Base-by-base conservation (phyloP, 2,113 vertebrate species). In the Sinocyclocheilus anophthalmus region DNA sequence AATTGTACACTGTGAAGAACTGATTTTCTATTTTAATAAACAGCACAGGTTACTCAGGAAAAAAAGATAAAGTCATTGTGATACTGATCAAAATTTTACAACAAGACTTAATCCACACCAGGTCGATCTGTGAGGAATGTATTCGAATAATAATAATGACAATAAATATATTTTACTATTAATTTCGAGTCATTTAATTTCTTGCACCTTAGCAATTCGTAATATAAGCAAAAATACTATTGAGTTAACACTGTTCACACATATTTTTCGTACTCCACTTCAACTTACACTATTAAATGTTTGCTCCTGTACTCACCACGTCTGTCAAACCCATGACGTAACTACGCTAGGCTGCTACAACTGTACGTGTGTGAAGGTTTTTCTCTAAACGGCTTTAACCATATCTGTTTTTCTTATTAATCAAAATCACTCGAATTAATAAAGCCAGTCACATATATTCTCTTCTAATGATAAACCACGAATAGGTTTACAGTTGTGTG, bases 251-350 rank as follows among this genome's bases (percentile, higher is more conserved):
- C 14, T 30, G 24, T 30, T 67, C 13, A 30, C 9, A 65, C 42
- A 45, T 65, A 63, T 63, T 63, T 63, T 63, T 2, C 11, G 10
- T 63, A 2, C 3, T 67, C 5, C 2, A 16, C 63, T 67, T 13
- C 1, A 30, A 20, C 13, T 63, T 50, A 45, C 55, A 26, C 11
- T 81, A 26, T 24, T 33, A 24, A 10, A 55, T 45, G 9, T 45
- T 45, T 45, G 6, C 39, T 48, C 33, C 13, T 80, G 88, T 24
- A 87, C 59, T 22, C 48, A 53, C 55, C 78, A 59, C 76, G 83
- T 75, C 59, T 82, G 88, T 88, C 88, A 91, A 92, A 92, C 85
- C 88, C 67, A 91, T 93, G 93, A 95, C 93, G 93, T 92, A 87
- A 92, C 88, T 87, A 42, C 81, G 11, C 11, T 80, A 84, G 93